Evolutionary conservation across 2,113 vertebrate genomes (phyloP).

Genomic region (Tupaia tana): DNA sequence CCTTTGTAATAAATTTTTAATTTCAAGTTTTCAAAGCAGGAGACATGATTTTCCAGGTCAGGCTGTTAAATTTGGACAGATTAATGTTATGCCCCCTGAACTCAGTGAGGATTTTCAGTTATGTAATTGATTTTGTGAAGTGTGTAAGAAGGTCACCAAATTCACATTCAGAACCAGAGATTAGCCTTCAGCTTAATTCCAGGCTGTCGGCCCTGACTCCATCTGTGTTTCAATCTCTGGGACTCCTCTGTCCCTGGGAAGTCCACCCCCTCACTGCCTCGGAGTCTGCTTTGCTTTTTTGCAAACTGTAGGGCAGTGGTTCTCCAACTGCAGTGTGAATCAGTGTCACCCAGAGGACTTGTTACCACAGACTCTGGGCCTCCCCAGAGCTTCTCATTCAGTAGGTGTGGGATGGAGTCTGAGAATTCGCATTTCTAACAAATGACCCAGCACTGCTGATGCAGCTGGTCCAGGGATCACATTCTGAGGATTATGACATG

Average conservation of each 20-base stretch:
- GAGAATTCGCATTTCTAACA: conserved; percentile 3
- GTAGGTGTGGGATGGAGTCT: neutral
- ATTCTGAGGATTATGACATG: neutral
- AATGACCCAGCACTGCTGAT: neutral
- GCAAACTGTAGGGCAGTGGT: neutral
- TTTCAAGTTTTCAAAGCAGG: conserved; percentile 33
- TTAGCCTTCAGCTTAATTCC: neutral
- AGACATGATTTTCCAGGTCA: conserved; percentile 3
- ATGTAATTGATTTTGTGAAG: neutral
- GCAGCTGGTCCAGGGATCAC: neutral
- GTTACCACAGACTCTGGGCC: neutral
- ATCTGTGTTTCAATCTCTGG: neutral
- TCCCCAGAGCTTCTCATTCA: neutral
- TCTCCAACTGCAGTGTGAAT: neutral
- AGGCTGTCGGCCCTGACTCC: neutral
- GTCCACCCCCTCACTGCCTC: neutral
- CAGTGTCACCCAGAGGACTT: neutral
- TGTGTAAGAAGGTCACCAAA: neutral
- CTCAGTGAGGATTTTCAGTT: conserved; percentile 9
- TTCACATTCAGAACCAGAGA: neutral
- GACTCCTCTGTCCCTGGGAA: neutral
- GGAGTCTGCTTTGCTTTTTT: neutral
- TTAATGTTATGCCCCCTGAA: neutral
- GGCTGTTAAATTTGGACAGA: conserved; percentile 16
- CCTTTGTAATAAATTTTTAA: neutral